Base-by-base conservation (phyloP, 2,888 invertebrate species). In the Pseudococcus viburni region DNA sequence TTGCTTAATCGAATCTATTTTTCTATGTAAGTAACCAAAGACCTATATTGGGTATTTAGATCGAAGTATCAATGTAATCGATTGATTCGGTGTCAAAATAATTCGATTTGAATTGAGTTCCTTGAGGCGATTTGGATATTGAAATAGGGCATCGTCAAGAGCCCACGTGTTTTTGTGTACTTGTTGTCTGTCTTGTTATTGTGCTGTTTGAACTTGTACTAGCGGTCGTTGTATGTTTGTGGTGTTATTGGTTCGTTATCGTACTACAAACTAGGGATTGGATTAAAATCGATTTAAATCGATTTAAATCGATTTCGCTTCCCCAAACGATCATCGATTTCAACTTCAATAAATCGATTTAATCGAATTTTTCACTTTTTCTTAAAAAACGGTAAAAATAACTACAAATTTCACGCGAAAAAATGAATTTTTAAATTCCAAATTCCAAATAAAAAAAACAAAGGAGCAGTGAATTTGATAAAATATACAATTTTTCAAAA, bases 121-220 rank as follows among this genome's bases (percentile, higher is more conserved):
- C 55, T 17, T 17, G 7, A 55, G 55, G 55, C 55, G 55, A 55
- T n/a, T 15, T 33, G 1, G 26, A 33, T 33, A 33, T 33, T 33
- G 26, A 33, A 19, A 64, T 64, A 7, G 15, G 51, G 17, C 1
- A 17, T 51, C n/a, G 55, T n/a, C 6, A 7, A 68, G 22, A 68
- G 26, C 68, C 68, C 68, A 68, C 68, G 68, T 68, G 68, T 68
- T 22, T 22, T 26, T 68, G 68, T 68, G 22, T 26, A 68, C 68
- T 68, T 68, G 68, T n/a, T 51, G 42, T 33, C 26, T 15, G 51
- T 55, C n/a, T 55, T 55, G 55, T 68, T 68, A 26, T 68, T 26
- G 26, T 68, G 2, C 26, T 4, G 26, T 68, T 26, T 22, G 26
- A 68, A 68, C 68, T 22, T 68, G 68, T 68, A 19, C 17, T 9